Conservation (phyloP, 2,113 vertebrate species). For the Epinephelus lanceolatus region DNA sequence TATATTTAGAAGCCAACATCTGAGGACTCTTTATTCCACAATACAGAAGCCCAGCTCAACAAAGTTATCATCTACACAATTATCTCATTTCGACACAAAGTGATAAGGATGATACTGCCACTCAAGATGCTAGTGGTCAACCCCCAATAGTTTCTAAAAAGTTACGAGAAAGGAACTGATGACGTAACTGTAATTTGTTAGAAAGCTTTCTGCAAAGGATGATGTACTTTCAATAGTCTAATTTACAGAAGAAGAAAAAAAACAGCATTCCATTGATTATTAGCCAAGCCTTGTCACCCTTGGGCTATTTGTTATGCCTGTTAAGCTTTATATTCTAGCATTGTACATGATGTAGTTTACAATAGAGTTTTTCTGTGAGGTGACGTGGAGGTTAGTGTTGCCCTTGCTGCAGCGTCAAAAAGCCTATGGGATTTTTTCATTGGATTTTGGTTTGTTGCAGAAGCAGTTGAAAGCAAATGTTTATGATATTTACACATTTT, state of each 20-base stretch:
- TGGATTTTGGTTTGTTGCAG: too few species aligned
- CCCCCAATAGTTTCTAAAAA: not conserved
- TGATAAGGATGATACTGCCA: not conserved
- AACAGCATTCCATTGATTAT: not conserved
- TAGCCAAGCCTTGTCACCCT: not conserved
- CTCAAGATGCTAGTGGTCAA: not conserved
- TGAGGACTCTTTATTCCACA: conserved; percentile 9
- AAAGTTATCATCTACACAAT: conserved; percentile 34
- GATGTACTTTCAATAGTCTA: not conserved
- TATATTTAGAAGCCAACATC: conserved; percentile 32
- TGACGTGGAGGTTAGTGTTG: too few species aligned
- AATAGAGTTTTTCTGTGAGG: too few species aligned
- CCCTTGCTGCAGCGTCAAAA: too few species aligned
- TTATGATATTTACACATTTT: too few species aligned
- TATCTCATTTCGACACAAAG: conserved; percentile 2
- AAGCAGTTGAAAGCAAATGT: too few species aligned
- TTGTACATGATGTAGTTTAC: not conserved
- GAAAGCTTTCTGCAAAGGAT: not conserved
- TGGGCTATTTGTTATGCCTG: not conserved
- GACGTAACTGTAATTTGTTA: not conserved
- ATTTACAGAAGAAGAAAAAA: not conserved
- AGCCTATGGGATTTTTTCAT: too few species aligned
- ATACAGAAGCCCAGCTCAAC: not conserved
- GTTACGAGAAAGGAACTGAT: not conserved
- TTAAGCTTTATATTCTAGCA: not conserved